A percentile compares a stretch with the other conserved stretches of the same genome.
Evolutionary conservation across 2,113 vertebrate genomes (phyloP).

Genomic region (Nannospalax galili): DNA sequence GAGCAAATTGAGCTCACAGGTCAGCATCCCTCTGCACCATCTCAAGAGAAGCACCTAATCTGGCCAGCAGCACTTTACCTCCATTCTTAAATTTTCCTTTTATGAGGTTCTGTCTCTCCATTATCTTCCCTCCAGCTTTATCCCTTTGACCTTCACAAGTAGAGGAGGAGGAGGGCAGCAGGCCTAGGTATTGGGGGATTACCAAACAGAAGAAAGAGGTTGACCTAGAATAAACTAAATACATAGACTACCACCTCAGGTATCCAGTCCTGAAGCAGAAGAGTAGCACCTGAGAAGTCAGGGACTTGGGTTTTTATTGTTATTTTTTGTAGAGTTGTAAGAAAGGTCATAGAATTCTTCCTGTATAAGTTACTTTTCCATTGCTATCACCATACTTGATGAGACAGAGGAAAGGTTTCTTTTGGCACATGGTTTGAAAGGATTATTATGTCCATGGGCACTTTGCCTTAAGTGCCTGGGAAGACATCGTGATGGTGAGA

Average conservation of each 20-base stretch:
- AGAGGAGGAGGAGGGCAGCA: conserved; percentile 56
- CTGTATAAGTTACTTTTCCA: neutral
- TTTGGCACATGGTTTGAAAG: neutral
- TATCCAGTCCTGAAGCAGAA: neutral
- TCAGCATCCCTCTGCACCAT: conserved; percentile 80
- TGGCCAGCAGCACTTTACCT: conserved; percentile 56
- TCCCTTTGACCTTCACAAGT: conserved; percentile 84
- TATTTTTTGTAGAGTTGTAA: neutral
- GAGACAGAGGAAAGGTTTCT: neutral
- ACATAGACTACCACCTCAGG: fast-evolving
- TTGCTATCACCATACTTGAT: neutral
- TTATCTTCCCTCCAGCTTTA: conserved; percentile 86
- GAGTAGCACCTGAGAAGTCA: neutral
- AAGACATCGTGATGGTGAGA: neutral
- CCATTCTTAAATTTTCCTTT: conserved; percentile 77
- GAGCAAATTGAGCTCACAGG: conserved; percentile 88
- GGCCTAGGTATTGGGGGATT: neutral
- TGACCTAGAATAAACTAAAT: conserved; percentile 44
- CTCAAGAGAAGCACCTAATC: conserved; percentile 79
- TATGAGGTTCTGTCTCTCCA: conserved; percentile 85
- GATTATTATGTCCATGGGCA: neutral
- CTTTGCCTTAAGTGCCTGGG: neutral
- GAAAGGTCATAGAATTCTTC: neutral
- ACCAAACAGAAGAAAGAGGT: neutral
- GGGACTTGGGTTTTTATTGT: neutral